Evolutionary conservation across 2,113 vertebrate genomes (phyloP).

Genomic region (Siniperca knerii): DNA sequence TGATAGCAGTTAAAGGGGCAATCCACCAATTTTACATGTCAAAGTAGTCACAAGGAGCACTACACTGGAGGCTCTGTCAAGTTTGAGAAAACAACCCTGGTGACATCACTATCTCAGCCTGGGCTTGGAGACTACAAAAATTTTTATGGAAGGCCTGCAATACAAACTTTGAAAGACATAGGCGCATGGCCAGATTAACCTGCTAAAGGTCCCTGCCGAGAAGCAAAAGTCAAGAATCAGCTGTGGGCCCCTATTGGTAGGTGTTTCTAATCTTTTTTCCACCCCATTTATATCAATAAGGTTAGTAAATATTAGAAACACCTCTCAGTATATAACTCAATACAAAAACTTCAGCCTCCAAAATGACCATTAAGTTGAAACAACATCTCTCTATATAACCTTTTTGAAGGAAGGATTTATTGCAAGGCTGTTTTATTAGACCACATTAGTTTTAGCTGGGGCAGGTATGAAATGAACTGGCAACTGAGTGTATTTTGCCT

Average conservation of each 20-base stretch:
- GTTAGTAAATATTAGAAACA: background rate
- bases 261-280: background rate
- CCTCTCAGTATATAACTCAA: too few species aligned
- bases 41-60: background rate
- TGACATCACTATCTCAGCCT: background rate
- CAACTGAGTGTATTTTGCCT: too few species aligned
- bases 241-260: background rate
- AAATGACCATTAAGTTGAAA: too few species aligned
- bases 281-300: background rate
- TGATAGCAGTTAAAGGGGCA: background rate
- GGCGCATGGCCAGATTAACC: background rate
- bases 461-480: too few species aligned
- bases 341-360: too few species aligned
- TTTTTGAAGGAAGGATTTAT: too few species aligned
- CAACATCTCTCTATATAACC: too few species aligned
- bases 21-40: background rate
- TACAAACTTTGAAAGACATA: background rate
- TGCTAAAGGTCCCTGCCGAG: background rate
- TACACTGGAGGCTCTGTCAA: background rate
- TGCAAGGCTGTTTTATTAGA: too few species aligned
- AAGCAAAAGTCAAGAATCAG: background rate
- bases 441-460: too few species aligned
- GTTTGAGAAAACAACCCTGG: background rate
- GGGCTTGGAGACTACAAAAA: background rate
- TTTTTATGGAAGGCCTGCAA: background rate